These are phyloP conservation scores for Magallana gigas DNA, from an alignment of 1,140 invertebrate species.

Conservation along the genomic window DNA sequence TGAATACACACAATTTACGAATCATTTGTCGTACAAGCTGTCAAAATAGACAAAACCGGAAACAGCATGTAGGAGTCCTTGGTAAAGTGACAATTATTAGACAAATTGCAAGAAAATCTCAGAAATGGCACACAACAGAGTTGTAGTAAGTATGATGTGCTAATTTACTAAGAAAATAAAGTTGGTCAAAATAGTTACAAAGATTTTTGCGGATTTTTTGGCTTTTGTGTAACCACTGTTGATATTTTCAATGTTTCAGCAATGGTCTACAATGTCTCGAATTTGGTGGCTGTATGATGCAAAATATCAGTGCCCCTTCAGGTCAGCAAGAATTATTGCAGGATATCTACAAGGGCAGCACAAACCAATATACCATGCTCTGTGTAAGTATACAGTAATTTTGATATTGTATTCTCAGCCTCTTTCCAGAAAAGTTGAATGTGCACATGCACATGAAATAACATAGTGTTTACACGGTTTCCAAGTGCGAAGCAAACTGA, in stretches of 20 bases:
- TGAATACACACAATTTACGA: no score
- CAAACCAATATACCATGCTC: constrained; percentile 95
- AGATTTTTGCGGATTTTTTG: no score
- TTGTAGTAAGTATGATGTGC: neutral
- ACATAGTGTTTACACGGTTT: no score
- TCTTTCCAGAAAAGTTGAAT: no score
- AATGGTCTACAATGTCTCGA: constrained; percentile 96
- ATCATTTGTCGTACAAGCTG: no score
- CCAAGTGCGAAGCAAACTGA: no score
- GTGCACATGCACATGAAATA: no score
- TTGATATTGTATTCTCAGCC: no score
- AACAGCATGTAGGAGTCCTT: neutral
- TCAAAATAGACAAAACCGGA: neutral
- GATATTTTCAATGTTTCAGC: constrained; percentile 83
- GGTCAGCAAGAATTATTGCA: constrained; percentile 87
- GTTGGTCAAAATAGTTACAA: neutral
- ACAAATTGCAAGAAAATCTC: neutral
- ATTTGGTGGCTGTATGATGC: constrained; percentile 97
- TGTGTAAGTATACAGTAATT: constrained; percentile 83
- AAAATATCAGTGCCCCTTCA: constrained; percentile 95
- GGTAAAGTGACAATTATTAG: neutral
- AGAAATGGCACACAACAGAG: constrained; percentile 27
- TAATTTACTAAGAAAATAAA: neutral
- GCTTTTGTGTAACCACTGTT: neutral
- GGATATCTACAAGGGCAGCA: constrained; percentile 90